Base-by-base conservation (phyloP, 2,888 invertebrate species). In the Agriopis leucophaearia region DNA sequence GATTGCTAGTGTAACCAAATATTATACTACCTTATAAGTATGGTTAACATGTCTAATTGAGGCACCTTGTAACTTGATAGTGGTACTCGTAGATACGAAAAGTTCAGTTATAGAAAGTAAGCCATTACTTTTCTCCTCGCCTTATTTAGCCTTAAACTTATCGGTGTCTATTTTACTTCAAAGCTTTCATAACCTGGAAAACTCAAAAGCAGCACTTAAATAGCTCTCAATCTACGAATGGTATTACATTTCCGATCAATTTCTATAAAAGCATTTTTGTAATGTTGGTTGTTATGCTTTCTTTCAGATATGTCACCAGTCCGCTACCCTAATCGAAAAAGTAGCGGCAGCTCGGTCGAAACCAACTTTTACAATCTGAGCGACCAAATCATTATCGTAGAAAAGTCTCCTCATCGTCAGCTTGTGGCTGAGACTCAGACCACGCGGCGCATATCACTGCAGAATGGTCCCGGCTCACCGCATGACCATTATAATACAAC, bases 291-390 rank as follows among this genome's bases (percentile, higher is more conserved):
- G 45, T 63, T 63, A 63, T 78, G 40, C 70, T 76, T 75, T 42
- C 65, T 89, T 91, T 61, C 94, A 96, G 96, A 96, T 86, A 92
- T 95, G 92, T 95, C 96, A 65, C 95, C 96, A 69, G 95, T 94
- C 70, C 94, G 95, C 82, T 95, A 95, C 94, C 88, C 94, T 5
- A 94, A 95, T 74, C 92, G 95, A 72, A 95, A 95, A 82, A 95
- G 94, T 83, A 95, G 95, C 84, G 94, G 94, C 79, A 96, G 95
- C 78, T 94, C 94, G 77, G 95, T 95, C 68, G 96, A 96, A 84
- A 95, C 95, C 0, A 96, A 96, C 80, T 95, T 95, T 80, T 96
- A 96, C 89, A 96, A 96, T 85, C 94, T 96, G 42, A 95, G 89
- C 74, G 95, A 95, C 79, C 95, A 95, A 87, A 89, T 95, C 66